Evolutionary conservation across 2,113 vertebrate genomes (phyloP), one percentile per base, ranked within the genome.

Genomic region (Phainopepla nitens): DNA sequence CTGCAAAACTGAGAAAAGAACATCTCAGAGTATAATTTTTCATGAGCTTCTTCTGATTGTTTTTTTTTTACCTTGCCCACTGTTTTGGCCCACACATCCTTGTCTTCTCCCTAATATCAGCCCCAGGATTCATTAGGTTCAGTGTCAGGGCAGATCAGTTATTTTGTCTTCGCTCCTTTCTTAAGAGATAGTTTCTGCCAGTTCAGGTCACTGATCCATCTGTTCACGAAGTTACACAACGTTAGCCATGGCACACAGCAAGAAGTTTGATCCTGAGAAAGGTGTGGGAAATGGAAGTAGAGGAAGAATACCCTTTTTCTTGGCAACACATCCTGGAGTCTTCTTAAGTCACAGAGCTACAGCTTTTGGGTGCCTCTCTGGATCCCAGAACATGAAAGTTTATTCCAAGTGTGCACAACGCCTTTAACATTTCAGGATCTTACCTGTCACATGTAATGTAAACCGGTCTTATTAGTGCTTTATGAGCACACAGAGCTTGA

Each of bases 161-260:
- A 35, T 2, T 41, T 58, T 3, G 3, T 29, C 50, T 69, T 53
- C 44, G 11, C 9, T 78, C 5, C 28, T 70, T 28, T 24, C 7
- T 16, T 2, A n/a, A 50, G 16, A 33, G 16, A 22, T 33, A 9
- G 10, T 14, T 87, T 73, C 64, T 79, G 47, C 4, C 17, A 53
- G 14, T 36, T 87, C 31, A 39, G 35, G 13, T 27, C 24, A 18
- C 17, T 42, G 20, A 65, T 47, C 18, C 24, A 41, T 4, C 29
- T 66, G 50, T 11, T 35, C 31, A 36, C 0, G 0, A 68, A 62
- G 44, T 33, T 49, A 64, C 44, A 25, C 25, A 42, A 18, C 5
- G 4, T 7, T 62, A 80, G 53, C 16, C 9, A 5, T 5, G 20
- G 17, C 53, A 64, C 20, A 44, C 5, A 8, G 28, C 10, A 58